phyloP scores from a whole-genome alignment of 2,797 vertebrate species.

The Spheniscus humboldti region DNA sequence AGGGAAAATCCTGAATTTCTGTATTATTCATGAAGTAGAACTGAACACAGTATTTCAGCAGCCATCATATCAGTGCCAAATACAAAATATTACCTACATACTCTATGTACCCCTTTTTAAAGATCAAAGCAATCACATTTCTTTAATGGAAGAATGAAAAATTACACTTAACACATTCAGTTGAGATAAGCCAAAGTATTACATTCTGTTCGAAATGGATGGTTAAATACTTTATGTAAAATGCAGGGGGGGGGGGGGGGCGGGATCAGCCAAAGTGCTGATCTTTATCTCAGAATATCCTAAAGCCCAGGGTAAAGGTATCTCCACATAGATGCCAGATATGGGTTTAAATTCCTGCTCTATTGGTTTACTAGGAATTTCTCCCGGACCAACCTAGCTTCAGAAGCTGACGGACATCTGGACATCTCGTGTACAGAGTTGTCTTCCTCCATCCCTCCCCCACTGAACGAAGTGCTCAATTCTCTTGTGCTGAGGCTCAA shows the following conservation, averaged over 20 bases:
- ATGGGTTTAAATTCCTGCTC: neutral
- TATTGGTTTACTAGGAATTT: neutral
- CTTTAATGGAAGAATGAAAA: constrained; percentile 24
- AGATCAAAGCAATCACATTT: constrained; percentile 45
- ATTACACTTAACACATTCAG: neutral
- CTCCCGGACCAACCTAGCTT: neutral
- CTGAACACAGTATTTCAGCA: neutral
- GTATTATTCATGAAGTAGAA: constrained; percentile 37
- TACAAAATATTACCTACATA: constrained; percentile 10
- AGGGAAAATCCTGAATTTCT: constrained; percentile 7
- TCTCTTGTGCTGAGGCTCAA: neutral
- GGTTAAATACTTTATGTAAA: neutral
- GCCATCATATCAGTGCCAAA: neutral
- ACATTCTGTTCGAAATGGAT: neutral
- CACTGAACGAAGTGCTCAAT: neutral
- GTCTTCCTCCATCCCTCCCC: neutral
- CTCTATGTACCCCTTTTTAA: neutral
- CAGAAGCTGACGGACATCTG: neutral
- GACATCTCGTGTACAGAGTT: neutral
- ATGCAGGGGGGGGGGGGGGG: neutral
- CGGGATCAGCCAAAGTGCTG: neutral
- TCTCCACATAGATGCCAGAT: neutral
- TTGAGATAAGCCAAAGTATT: neutral
- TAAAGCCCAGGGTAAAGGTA: neutral
- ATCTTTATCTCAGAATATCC: neutral